Percentiles rank a stretch among this genome's conserved stretches.
Conservation (phyloP, 2,797 vertebrate species). For the Agapornis canus region DNA sequence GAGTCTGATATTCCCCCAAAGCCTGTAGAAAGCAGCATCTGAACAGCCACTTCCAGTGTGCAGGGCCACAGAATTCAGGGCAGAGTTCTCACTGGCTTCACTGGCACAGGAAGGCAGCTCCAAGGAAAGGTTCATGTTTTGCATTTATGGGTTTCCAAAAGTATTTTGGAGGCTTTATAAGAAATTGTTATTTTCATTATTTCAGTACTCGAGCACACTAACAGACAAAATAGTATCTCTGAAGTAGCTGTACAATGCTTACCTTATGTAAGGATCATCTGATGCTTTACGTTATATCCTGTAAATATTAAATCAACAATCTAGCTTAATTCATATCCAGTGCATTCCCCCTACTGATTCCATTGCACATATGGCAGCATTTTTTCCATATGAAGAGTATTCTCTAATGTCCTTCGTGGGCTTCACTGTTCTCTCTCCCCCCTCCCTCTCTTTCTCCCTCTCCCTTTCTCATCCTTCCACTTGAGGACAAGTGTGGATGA, state of each 20-base stretch:
- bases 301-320: neutral
- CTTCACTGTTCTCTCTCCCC: neutral
- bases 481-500: conserved; percentile 44
- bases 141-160: neutral
- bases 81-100: neutral
- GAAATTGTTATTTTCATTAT: neutral
- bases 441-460: neutral
- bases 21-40: neutral
- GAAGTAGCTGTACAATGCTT: neutral
- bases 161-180: neutral
- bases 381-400: conserved; percentile 18
- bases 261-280: neutral
- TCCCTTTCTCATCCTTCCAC: conserved; percentile 14
- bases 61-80: neutral
- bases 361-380: conserved; percentile 21
- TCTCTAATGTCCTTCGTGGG: conserved; percentile 52
- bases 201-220: neutral
- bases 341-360: neutral
- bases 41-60: accelerated
- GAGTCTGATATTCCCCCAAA: neutral
- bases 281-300: neutral
- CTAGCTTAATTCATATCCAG: neutral
- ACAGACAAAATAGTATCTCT: neutral
- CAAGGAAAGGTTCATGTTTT: neutral
- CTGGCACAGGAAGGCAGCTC: neutral